Evolutionary conservation across 2,113 vertebrate genomes (phyloP), one percentile per base, ranked within the genome.

Genomic region (Notarius quadriscutis): DNA sequence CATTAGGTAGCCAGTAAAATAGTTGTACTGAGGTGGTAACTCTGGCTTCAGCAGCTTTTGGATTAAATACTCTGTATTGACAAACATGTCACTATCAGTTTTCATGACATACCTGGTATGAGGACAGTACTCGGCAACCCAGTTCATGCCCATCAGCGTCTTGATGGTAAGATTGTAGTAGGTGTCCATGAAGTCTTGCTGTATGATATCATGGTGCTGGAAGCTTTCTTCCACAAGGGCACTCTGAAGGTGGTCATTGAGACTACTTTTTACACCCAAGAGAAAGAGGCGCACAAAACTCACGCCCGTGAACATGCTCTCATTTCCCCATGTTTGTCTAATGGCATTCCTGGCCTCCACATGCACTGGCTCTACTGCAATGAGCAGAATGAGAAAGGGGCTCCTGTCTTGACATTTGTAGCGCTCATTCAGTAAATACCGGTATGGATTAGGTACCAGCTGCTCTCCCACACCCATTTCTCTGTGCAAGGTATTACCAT

Each of bases 71-170:
- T 99, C 97, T 0, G 97, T 99, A 83, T 99, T 99, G 90, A 99
- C 97, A 93, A 99, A 99, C 97, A 99, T 99, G 92, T 99, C 98
- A 1, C 97, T 99, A 94, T 99, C 98, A 2, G 98, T 99, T 95
- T 99, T 99, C 98, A 99, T 99, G 87, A 99, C 97, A 0, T 99
- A 99, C 0, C 94, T 93, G 88, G 95, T 95, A 0, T 91, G 94
- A 27, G 97, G 96, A 92, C 98, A 99, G 58, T 96, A 95, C 41
- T 96, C 97, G n/a, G 97, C 96, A 60, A 99, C 98, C 98, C 98
- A 99, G 93, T 98, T 98, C 97, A 99, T 97, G 75, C 97, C 98
- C 98, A 99, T 99, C 30, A 99, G 94, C n/a, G 98, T 99, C 93
- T 99, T 99, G 93, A 97, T 97, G 89, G 98, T 99, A 92, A 99